Evolutionary conservation across 1,140 invertebrate genomes (phyloP).

Genomic region (Leptestheria dahalacensis): DNA sequence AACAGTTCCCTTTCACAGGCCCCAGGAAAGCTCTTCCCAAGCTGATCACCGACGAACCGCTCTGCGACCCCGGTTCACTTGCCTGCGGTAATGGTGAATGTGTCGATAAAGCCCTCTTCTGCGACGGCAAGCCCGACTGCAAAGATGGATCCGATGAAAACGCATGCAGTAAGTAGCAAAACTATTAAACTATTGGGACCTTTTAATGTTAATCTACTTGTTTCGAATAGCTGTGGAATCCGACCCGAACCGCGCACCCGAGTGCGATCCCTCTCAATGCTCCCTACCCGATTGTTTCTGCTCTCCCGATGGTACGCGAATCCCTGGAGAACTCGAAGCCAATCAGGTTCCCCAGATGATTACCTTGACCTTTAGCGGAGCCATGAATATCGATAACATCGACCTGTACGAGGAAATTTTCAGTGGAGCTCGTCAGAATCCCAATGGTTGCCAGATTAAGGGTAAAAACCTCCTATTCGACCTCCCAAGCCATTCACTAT

Average conservation of each 20-base stretch:
- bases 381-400: constrained; percentile 85
- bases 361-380: constrained; percentile 84
- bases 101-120: constrained; percentile 78
- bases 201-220: background rate
- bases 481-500: background rate
- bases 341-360: constrained; percentile 88
- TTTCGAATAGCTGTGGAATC: constrained; percentile 54
- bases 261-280: constrained; percentile 77
- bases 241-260: constrained; percentile 73
- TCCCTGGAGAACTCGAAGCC: constrained; percentile 64
- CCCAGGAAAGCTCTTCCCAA: constrained; percentile 73
- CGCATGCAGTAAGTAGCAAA: constrained; percentile 62
- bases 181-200: background rate
- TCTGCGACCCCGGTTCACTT: constrained; percentile 71
- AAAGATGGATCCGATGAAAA: constrained; percentile 90
- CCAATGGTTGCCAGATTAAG: constrained; percentile 83
- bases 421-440: constrained; percentile 67
- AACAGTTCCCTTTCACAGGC: constrained; percentile 37
- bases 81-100: constrained; percentile 80
- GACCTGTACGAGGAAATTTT: constrained; percentile 82
- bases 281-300: constrained; percentile 84
- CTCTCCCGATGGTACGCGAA: constrained; percentile 77
- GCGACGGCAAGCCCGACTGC: constrained; percentile 80
- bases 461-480: constrained; percentile 23
- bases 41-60: constrained; percentile 76